Percentiles rank a stretch among this genome's conserved stretches.
Conservation (phyloP, 2,113 vertebrate species). For the Gnathonemus longibarbis region DNA sequence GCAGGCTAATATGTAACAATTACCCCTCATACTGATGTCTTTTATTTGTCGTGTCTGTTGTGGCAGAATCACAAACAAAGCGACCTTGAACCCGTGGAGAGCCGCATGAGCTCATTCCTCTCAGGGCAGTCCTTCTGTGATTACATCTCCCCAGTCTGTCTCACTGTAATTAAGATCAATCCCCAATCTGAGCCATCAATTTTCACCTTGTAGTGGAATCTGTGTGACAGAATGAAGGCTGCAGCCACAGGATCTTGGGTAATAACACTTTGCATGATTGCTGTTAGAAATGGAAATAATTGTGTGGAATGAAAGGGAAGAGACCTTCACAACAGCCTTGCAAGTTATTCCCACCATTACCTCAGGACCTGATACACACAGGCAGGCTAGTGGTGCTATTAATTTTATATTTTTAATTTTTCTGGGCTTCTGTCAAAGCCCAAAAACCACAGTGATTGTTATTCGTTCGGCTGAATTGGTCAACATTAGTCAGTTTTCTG, state of each 20-base stretch:
- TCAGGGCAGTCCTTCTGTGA: background rate
- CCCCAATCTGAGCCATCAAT: slow-evolving; percentile 6
- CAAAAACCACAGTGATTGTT: background rate
- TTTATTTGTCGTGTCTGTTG: background rate
- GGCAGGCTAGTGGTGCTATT: background rate
- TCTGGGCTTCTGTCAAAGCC: background rate
- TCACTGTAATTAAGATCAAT: slow-evolving; percentile 5
- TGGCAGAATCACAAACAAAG: background rate
- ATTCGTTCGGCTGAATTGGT: background rate
- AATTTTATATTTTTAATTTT: background rate
- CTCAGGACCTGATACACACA: background rate
- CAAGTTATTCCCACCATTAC: background rate
- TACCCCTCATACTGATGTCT: background rate
- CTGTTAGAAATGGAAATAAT: slow-evolving; percentile 11
- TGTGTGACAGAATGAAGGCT: background rate
- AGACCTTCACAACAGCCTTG: too few relatives aligned
- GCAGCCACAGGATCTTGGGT: background rate
- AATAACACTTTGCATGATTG: background rate
- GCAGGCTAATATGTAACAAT: background rate
- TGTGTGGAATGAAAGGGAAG: background rate
- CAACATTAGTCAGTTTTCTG: background rate
- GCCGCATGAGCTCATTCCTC: background rate
- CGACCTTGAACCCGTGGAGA: background rate
- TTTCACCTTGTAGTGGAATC: slow-evolving; percentile 3
- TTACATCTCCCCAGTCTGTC: background rate